Evolutionary conservation across 2,113 vertebrate species (phyloP).

Genomic region (Semnopithecus entellus): DNA sequence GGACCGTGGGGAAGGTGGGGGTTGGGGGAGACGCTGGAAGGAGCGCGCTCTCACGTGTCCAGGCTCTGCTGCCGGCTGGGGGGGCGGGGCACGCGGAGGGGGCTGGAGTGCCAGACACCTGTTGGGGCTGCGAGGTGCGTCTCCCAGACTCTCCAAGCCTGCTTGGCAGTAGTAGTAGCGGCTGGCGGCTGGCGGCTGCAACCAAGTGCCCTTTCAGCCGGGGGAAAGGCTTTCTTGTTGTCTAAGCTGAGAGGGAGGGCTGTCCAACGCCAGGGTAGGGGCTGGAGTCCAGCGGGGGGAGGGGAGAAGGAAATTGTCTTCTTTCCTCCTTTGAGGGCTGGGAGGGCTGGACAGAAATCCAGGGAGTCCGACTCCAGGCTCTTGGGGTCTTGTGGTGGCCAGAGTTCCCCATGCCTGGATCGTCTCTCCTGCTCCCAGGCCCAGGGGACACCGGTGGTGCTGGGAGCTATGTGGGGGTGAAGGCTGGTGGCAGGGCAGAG

Average conservation of each 20-base stretch:
- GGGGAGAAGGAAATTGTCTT: background rate
- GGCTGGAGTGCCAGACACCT: constrained; percentile 71
- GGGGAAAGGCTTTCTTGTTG: background rate
- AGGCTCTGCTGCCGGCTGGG: constrained; percentile 25
- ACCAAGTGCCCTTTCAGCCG: background rate
- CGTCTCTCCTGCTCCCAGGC: background rate
- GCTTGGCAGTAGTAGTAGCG: constrained; percentile 4
- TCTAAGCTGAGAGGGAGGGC: background rate
- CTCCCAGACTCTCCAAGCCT: constrained; percentile 12
- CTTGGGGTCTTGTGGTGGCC: no score
- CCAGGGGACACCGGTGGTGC: background rate
- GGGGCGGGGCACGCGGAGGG: constrained; percentile 51
- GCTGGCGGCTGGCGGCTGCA: background rate
- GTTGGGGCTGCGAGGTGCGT: constrained; percentile 70
- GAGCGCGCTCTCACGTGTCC: constrained; percentile 68
- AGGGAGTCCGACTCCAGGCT: background rate
- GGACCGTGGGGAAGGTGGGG: background rate
- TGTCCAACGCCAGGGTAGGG: background rate
- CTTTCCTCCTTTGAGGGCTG: background rate
- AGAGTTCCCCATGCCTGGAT: background rate
- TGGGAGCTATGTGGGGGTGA: background rate
- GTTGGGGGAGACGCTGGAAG: background rate
- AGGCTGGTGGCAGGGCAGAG: background rate
- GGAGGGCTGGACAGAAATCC: background rate
- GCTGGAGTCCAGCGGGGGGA: background rate